Base-by-base conservation (phyloP, 2,797 vertebrate species). In the Bradypus variegatus region DNA sequence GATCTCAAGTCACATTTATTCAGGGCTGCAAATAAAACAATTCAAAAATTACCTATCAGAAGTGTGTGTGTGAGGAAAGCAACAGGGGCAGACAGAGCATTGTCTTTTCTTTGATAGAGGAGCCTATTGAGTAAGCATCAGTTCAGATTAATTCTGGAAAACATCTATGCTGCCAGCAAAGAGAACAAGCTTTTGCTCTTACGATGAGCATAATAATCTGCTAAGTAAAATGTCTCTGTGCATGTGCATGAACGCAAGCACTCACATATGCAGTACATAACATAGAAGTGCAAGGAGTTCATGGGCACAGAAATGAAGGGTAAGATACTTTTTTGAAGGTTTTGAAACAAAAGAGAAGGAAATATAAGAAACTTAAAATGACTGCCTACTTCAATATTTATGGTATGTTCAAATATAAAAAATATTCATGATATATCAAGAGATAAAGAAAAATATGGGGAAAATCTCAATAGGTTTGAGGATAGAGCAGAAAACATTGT, bases 391-490 rank as follows among this genome's bases (percentile, higher is more conserved):
- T 90, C 92, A 70, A 50, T 41, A 73, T 80, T 72, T 90, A 91
- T 1, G 64, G 0, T 70, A 67, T 75, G 19, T 83, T 5, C 6
- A 88, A 77, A 13, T 10, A 82, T 23, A 69, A 50, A 48, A 90
- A 29, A 36, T 62, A 73, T 65, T 77, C 16, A 41, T 50, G 8
- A 15, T 38, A 67, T 62, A 84, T 67, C 81, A 81, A 78, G 6
- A 6, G 25, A 31, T 8, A 16, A 83, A 91, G 31, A 72, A 86
- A 92, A 69, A 18, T 41, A 48, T 41, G n/a, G 31, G 8, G 12
- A 19, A 93, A 88, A 75, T 82, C 19, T 65, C n/a, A 87, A 75
- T 89, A 80, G n/a, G 29, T 83, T 69, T 92, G 85, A 81, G 4
- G 5, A 60, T 11, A 62, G 27, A 58, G 11, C 3, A 33, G 64